Base-by-base conservation (phyloP, 2,113 vertebrate genomes). In the Hyaena hyaena region DNA sequence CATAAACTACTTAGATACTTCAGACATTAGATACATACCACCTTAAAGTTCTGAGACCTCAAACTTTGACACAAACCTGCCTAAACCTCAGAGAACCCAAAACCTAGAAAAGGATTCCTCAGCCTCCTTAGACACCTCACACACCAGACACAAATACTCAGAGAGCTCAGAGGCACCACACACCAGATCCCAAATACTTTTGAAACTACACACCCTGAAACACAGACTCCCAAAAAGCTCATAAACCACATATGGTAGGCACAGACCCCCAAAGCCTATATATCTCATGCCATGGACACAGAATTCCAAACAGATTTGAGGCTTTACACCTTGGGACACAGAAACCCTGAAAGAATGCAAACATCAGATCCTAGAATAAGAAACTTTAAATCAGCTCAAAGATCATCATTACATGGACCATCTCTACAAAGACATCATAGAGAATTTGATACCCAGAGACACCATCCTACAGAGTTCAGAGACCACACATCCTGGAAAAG, bases 381-480 rank as follows among this genome's bases (percentile, higher is more conserved):
- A 95, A 66, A 83, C 28, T 92, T 82, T 73, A 80, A 88, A 66
- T 88, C 55, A 88, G 53, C n/a, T 45, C 95, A 66, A 79, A 88
- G 83, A 82, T 26, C 24, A n/a, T 83, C 68, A 83, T 68, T 68
- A 66, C 33, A 31, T 76, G 35, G 50, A 39, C 16, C 45, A 68
- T 53, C 24, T 81, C 77, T 48, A 93, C 26, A 31, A 68, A 88
- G 82, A 2, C 31, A 93, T 77, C 24, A 76, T 31, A 89, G 76
- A 83, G 24, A 92, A 83, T 12, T 88, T 88, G 82, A 83, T 19
- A 77, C 31, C 58, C 50, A 96, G 69, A 71, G 50, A 84, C 17
- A 83, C 17, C 35, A n/a, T 10, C 68, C 35, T 83, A 93, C 68
- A 66, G 58, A 89, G 31, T 53, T 84, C 23, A 71, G 63, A 89